Percentiles rank a stretch among this genome's conserved stretches.
Evolutionary conservation across 2,888 invertebrate species (phyloP).

Genomic region (Drosophila crucigera): DNA sequence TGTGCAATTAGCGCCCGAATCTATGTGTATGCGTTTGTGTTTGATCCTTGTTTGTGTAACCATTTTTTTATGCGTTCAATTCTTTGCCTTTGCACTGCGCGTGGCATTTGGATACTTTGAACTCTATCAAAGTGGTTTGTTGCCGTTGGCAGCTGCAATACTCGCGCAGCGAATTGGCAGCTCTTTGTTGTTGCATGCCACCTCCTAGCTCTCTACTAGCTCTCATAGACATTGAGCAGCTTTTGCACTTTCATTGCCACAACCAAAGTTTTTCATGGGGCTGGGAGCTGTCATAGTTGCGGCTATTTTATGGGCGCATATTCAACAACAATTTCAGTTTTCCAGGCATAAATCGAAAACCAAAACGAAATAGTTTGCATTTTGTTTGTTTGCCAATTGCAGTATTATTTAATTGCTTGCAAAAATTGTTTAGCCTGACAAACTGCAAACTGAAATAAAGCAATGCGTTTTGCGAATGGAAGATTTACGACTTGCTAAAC

Average conservation of each 20-base stretch:
- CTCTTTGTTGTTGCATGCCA: slow-evolving; percentile 8
- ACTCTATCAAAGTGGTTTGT: slow-evolving; percentile 72
- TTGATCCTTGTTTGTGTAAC: slow-evolving; percentile 38
- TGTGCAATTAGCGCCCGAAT: slow-evolving; percentile 70
- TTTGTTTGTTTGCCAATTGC: slow-evolving; percentile 69
- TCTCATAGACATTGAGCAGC: slow-evolving; percentile 58
- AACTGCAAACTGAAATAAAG: slow-evolving; percentile 38
- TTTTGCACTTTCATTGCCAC: slow-evolving; percentile 50
- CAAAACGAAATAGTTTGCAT: slow-evolving; percentile 66
- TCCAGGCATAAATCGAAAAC: slow-evolving; percentile 55
- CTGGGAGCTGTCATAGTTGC: slow-evolving; percentile 62
- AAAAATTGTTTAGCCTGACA: slow-evolving; percentile 68
- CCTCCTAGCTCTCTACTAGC: slow-evolving; percentile 22
- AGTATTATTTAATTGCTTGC: slow-evolving; percentile 77
- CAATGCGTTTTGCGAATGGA: slow-evolving; percentile 45
- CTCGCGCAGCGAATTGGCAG: slow-evolving; percentile 29
- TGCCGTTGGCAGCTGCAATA: slow-evolving; percentile 59
- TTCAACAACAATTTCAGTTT: slow-evolving; percentile 42
- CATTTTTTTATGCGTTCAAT: slow-evolving; percentile 19
- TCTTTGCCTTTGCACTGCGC: slow-evolving; percentile 38
- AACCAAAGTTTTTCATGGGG: slow-evolving; percentile 19
- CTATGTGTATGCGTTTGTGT: slow-evolving; percentile 18
- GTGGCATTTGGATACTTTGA: slow-evolving; percentile 69
- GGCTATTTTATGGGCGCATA: slow-evolving; percentile 75
- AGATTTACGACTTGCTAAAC: slow-evolving; percentile 75